These are phyloP conservation scores for Eubasilissa splendida DNA, from an alignment of 2,888 invertebrate genomes.

Conservation along the genomic window DNA sequence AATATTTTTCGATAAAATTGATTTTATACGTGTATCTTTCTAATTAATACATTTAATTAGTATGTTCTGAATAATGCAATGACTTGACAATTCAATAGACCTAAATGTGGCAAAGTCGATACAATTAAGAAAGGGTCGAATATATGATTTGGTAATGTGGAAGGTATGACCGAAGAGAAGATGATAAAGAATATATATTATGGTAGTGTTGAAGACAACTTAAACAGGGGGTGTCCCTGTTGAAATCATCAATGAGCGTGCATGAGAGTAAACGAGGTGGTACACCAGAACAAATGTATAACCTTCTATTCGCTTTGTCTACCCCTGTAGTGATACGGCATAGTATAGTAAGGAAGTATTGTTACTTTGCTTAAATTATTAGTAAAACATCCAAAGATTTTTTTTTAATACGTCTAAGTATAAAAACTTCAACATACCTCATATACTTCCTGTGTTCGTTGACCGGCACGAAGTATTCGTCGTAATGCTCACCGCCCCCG, in stretches of 20 bases:
- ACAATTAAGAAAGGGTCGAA: too few species aligned
- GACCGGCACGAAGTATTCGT: constrained; percentile 89
- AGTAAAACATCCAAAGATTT: too few species aligned
- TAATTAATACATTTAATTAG: too few species aligned
- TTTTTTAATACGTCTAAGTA: neutral
- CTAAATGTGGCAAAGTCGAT: too few species aligned
- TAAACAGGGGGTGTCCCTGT: too few species aligned
- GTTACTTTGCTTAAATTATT: neutral
- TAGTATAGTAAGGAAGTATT: neutral
- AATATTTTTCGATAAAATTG: too few species aligned
- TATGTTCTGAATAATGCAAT: too few species aligned
- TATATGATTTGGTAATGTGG: too few species aligned
- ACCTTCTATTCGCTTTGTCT: neutral
- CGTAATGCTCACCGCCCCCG: constrained; percentile 81
- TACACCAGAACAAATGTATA: neutral
- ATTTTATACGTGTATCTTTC: too few species aligned
- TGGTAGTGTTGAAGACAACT: too few species aligned
- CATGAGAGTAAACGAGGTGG: neutral
- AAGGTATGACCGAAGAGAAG: neutral
- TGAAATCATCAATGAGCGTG: neutral
- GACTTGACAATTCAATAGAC: too few species aligned
- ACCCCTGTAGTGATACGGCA: neutral
- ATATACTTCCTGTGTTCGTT: constrained; percentile 89
- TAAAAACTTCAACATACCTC: constrained; percentile 74
- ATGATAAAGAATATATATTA: too few species aligned